Evolutionary conservation across 2,888 invertebrate species (phyloP).

Genomic region (Uropetala carovei): DNA sequence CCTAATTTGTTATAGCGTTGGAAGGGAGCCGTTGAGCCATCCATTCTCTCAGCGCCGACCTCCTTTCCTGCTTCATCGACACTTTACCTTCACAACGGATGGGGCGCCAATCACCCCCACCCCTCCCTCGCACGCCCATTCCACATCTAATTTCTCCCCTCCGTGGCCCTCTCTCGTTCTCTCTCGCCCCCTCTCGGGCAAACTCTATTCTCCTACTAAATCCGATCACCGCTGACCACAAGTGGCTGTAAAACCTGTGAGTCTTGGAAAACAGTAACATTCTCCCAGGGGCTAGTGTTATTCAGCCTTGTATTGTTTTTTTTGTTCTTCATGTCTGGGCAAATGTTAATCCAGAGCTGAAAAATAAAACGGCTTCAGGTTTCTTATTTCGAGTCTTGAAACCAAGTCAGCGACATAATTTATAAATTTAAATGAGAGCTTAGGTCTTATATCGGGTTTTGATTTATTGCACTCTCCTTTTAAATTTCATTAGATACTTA

Average conservation of each 20-base stretch:
- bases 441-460: no score
- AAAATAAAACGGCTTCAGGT: not conserved
- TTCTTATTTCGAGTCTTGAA: no score
- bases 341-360: not conserved
- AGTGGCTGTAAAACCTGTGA: constrained; percentile 38
- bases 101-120: not conserved
- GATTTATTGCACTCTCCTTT: no score
- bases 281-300: not conserved
- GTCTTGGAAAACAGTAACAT: constrained; percentile 51
- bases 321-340: not conserved
- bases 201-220: not conserved
- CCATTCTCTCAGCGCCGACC: not conserved
- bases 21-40: constrained; percentile 16
- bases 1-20: not conserved
- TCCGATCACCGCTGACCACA: constrained; percentile 47
- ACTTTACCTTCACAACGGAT: not conserved
- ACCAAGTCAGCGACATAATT: no score
- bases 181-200: not conserved
- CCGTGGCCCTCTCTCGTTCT: not conserved
- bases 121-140: not conserved
- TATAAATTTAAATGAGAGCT: no score
- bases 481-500: no score
- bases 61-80: constrained; percentile 30
- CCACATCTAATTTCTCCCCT: not conserved
- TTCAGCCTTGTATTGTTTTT: constrained; percentile 15